Evolutionary conservation across 2,888 invertebrate species (phyloP).

Genomic region (Drosophila flavopinicola): DNA sequence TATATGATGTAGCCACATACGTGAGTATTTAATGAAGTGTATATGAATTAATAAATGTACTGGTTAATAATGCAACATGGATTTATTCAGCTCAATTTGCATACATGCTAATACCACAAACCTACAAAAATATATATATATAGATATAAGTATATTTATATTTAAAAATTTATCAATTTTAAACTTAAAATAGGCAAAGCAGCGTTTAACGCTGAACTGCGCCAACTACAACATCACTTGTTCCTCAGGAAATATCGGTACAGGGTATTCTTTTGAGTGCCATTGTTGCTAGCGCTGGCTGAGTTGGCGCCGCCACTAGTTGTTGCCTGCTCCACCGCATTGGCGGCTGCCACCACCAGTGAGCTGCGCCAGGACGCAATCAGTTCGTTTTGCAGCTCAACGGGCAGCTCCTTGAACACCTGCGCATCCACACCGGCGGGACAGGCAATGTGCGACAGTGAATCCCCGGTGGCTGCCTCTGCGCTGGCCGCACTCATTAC

Average conservation of each 20-base stretch:
- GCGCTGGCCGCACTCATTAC: conserved; percentile 20
- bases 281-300: conserved; percentile 78
- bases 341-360: conserved; percentile 77
- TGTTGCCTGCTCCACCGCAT: conserved; percentile 61
- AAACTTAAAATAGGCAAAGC: conserved; percentile 23
- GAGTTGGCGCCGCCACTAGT: conserved; percentile 31
- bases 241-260: conserved; percentile 89
- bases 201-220: conserved; percentile 44
- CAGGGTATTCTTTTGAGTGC: conserved; percentile 86
- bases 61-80: conserved; percentile 38
- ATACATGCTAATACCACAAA: conserved; percentile 51
- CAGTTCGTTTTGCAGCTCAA: conserved; percentile 90
- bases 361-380: conserved; percentile 87
- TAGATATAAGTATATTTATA: conserved; percentile 11
- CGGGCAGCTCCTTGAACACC: conserved; percentile 89
- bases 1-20: conserved; percentile 23
- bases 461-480: conserved; percentile 39
- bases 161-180: conserved; percentile 11
- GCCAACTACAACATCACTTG: conserved; percentile 85
- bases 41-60: conserved; percentile 53
- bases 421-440: conserved; percentile 89
- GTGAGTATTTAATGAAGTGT: conserved; percentile 59
- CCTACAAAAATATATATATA: conserved; percentile 48
- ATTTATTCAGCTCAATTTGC: conserved; percentile 22
- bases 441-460: conserved; percentile 85